Evolutionary conservation across 2,888 invertebrate species (phyloP), one percentile per base, ranked within the genome.

Genomic region (Perithous albicinctus): DNA sequence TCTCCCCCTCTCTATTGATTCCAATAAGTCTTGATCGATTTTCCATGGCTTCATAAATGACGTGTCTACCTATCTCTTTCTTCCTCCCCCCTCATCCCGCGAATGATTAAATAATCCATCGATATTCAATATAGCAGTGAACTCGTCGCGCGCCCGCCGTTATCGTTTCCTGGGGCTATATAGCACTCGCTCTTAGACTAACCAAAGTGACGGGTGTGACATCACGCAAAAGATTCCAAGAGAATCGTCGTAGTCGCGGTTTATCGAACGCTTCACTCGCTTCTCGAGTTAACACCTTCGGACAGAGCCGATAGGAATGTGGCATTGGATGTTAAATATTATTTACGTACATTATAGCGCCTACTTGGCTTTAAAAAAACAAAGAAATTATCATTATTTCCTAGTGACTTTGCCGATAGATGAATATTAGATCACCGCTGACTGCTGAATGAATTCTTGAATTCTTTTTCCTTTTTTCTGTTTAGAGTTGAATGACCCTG

Each of bases 211-310:
- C 73, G 48, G 38, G 54, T 41, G 54, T 80, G 80, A 80, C 80
- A 66, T 80, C 80, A 80, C 80, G 75, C 70, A 26, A 79, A 74
- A 79, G 67, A 74, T 79, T 79, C 79, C 79, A 54, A 63, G 74
- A 51, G 61, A 64, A 54, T 67, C 56, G 66, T 72, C 72, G 20
- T 63, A 35, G 64, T 69, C 48, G 66, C 54, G 66, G 29, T 72
- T 46, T 72, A 59, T 76, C 75, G 70, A 29, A 56, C 75, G 29
- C 23, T 35, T 43, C 59, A n/a, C 54, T 73, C 41, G 63, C 35
- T 51, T 64, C 20, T 56, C 56, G 51, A 69, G 32, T 66, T 70
- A 75, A 70, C 75, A 75, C 80, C 75, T 80, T 75, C 10, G 75
- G 26, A 10, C 23, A 61, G 35, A 1, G 46, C 48, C 59, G 15